Conservation (phyloP, 2,888 invertebrate genomes). For the Teinopalpus imperialis region DNA sequence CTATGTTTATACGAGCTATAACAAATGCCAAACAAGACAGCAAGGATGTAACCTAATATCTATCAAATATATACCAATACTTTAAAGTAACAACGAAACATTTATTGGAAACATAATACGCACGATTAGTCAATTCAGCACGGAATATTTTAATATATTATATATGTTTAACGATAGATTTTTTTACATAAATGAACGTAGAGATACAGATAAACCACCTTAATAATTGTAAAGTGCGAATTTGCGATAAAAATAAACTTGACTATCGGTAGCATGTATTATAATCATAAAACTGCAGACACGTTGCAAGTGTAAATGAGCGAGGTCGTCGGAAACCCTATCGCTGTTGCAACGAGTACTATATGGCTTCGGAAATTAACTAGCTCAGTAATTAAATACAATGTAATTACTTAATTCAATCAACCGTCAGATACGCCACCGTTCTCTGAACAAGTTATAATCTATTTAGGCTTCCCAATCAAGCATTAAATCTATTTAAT, state of each 20-base stretch:
- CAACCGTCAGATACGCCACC: slow-evolving; percentile 39
- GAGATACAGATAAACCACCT: too few species aligned
- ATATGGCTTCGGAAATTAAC: slow-evolving; percentile 77
- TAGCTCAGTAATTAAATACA: slow-evolving; percentile 74
- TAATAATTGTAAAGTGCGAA: not conserved
- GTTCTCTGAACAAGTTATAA: slow-evolving; percentile 33
- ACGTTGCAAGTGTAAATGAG: slow-evolving; percentile 75
- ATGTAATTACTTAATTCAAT: slow-evolving; percentile 76
- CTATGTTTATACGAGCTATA: too few species aligned
- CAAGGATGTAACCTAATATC: too few species aligned
- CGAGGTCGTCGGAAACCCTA: slow-evolving; percentile 67
- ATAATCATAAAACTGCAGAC: slow-evolving; percentile 50
- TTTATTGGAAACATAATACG: too few species aligned
- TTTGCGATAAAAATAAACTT: slow-evolving; percentile 25
- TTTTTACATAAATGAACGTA: too few species aligned
- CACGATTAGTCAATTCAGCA: too few species aligned
- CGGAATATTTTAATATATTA: too few species aligned
- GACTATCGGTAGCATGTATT: slow-evolving; percentile 24
- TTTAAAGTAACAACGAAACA: too few species aligned
- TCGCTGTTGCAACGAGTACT: slow-evolving; percentile 46
- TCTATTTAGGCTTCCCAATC: slow-evolving; percentile 33
- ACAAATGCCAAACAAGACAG: too few species aligned
- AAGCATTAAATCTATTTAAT: slow-evolving; percentile 29
- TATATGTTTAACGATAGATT: too few species aligned
- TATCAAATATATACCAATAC: too few species aligned